Evolutionary conservation across 2,888 invertebrate genomes (phyloP), one percentile per base, ranked within the genome.

Genomic region (Gari tellinella): DNA sequence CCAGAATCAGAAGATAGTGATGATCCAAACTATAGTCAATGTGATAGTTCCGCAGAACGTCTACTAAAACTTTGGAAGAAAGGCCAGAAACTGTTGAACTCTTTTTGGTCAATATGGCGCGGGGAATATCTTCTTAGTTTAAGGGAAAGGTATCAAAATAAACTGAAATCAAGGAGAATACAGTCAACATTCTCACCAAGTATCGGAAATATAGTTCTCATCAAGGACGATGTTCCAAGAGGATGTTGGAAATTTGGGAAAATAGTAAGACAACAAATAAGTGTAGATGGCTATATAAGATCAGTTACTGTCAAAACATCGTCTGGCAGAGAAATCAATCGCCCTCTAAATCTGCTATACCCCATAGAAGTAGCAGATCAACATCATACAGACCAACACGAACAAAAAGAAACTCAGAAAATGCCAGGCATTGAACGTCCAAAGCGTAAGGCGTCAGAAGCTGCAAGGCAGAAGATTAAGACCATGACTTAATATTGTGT

Each of bases 91-190:
- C 17, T 58, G 2, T 48, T 58, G 12, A 25, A 58, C 37, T 31
- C 19, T 15, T 76, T 76, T 55, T 70, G 63, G 70, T 58, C 51
- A 21, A 63, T 60, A 26, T 76, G 72, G 68, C 38, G 49, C 46
- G 40, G 68, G 14, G 76, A 76, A 19, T 72, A 72, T 49, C 21
- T 76, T n/a, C 23, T 61, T 14, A 72, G 72, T 46, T 38, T 72
- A 1, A 21, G 67, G 25, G 72, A 76, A 52, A 56, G 72, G 40
- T 38, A 12, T 4, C 53, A 58, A 46, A 41, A 15, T 5, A 52
- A 58, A 25, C 43, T 75, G 2, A 75, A 67, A 56, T 43, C 51
- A 31, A 37, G 53, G 8, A 25, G 65, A 56, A 51, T 76, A 25
- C 41, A 53, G 17, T 55, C 68, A 5, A n/a, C n/a, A 1, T 49